These are phyloP conservation scores for Epicauta chinensis DNA, from an alignment of 1,140 invertebrate species.

Conservation along the genomic window DNA sequence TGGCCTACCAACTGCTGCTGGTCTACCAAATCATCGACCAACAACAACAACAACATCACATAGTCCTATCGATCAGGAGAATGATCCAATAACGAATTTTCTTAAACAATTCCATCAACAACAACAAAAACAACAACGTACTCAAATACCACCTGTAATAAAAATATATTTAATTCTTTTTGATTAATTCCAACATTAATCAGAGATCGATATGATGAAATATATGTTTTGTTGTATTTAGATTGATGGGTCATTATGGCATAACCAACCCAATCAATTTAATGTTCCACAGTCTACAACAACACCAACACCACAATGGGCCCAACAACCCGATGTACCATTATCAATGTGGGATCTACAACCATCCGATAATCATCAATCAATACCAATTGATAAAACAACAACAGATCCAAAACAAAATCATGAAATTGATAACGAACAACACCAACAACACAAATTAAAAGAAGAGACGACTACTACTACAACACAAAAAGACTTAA, in stretches of 20 bases:
- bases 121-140: slow-evolving; percentile 12
- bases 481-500: slow-evolving; percentile 43
- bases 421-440: slow-evolving; percentile 42
- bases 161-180: slow-evolving; percentile 2
- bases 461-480: slow-evolving; percentile 32
- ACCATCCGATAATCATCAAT: slow-evolving; percentile 30
- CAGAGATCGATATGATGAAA: neutral
- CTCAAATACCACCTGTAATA: slow-evolving; percentile 1
- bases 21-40: slow-evolving; percentile 14
- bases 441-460: slow-evolving; percentile 26
- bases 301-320: slow-evolving; percentile 18
- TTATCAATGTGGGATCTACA: slow-evolving; percentile 40
- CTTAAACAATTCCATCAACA: slow-evolving; percentile 46
- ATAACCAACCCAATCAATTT: slow-evolving; percentile 23
- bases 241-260: slow-evolving; percentile 37
- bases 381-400: slow-evolving; percentile 20
- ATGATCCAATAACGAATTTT: slow-evolving; percentile 48
- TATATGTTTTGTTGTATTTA: neutral
- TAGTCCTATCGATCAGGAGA: slow-evolving; percentile 36
- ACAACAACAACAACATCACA: too few relatives aligned
- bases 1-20: neutral
- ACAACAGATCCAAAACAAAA: slow-evolving; percentile 22
- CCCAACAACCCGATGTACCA: slow-evolving; percentile 28
- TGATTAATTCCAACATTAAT: neutral
- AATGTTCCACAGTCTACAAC: slow-evolving; percentile 18